Evolutionary conservation across 2,113 vertebrate genomes (phyloP), one percentile per base, ranked within the genome.

Genomic region (Cyanoderma ruficeps): DNA sequence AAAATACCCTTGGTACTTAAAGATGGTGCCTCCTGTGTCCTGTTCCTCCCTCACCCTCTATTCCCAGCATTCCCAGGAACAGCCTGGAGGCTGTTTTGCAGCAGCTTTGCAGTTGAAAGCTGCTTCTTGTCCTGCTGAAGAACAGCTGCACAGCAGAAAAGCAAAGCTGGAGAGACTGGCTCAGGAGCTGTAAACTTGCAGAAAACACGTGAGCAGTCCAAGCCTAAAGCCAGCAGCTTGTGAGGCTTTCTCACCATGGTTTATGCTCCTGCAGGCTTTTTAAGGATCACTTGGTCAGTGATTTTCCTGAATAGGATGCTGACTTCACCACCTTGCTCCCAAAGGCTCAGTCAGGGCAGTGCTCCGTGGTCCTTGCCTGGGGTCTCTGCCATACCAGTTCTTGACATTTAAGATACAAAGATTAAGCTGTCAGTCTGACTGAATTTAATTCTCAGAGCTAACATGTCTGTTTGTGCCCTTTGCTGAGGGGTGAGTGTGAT

Each of bases 391-490:
- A 4, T 71, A 15, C 39, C 64, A 16, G 27, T 42, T 87, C 89
- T 41, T 93, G 91, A 84, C 86, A 78, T 94, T 89, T 91, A 50
- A 96, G 89, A 91, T 71, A 47, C 47, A 90, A 81, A 92, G 89
- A 94, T 94, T 87, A 94, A 92, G 56, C 86, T 89, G 91, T 92
- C 90, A 44, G 1, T 68, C 86, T 83, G 68, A 7, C 56, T 68
- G 93, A 71, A 77, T 92, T 74, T 52, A 77, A 68, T 95, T 89
- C 59, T 89, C 91, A 59, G 52, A 4, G 7, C 53, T 56, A 90
- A 33, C 35, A 2, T 69, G 87, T 86, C 85, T 93, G 6, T 80
- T 33, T 80, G 85, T 83, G 85, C 77, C 82, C 68, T 92, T 85
- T 91, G 90, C 92, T 95, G 86, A 70, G 44, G 93, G 79, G 22